Evolutionary conservation across 2,888 invertebrate species (phyloP).

Genomic region (Drosophila phalerata): DNA sequence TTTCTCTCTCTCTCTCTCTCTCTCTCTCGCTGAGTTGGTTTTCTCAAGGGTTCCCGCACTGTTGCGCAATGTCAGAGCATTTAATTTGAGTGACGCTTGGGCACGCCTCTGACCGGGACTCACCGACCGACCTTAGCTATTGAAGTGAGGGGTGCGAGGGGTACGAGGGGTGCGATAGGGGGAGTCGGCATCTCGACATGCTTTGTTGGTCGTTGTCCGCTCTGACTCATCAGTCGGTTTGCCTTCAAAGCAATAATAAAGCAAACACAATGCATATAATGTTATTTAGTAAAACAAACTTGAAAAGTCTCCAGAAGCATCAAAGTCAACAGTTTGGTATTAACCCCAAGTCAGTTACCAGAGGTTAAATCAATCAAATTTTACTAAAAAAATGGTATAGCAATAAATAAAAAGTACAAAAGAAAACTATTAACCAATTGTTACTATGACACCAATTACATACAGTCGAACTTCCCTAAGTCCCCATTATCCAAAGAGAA

Average conservation of each 20-base stretch:
- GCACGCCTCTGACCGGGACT: conserved; percentile 44
- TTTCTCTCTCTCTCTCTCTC: neutral
- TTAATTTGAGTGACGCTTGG: conserved; percentile 58
- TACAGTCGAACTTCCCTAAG: no score
- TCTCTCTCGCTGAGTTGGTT: neutral
- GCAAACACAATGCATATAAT: conserved; percentile 26
- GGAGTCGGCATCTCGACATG: conserved; percentile 49
- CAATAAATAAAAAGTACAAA: neutral
- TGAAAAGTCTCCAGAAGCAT: conserved; percentile 15
- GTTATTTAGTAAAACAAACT: conserved; percentile 9
- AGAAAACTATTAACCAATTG: neutral
- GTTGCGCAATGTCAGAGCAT: conserved; percentile 52
- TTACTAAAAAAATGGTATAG: neutral
- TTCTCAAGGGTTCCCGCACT: conserved; percentile 39
- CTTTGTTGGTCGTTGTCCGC: conserved; percentile 44
- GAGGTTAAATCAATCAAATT: neutral
- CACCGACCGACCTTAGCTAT: conserved; percentile 22
- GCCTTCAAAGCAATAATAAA: conserved; percentile 22
- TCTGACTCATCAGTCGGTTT: conserved; percentile 53
- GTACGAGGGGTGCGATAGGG: neutral
- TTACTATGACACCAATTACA: no score
- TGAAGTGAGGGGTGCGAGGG: neutral
- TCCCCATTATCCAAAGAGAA: no score
- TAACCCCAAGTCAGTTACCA: conserved; percentile 31
- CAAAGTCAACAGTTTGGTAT: conserved; percentile 23